Percentiles rank a stretch among this genome's conserved stretches.
Conservation (phyloP, 2,797 vertebrate species). For the Acanthurus tractus region DNA sequence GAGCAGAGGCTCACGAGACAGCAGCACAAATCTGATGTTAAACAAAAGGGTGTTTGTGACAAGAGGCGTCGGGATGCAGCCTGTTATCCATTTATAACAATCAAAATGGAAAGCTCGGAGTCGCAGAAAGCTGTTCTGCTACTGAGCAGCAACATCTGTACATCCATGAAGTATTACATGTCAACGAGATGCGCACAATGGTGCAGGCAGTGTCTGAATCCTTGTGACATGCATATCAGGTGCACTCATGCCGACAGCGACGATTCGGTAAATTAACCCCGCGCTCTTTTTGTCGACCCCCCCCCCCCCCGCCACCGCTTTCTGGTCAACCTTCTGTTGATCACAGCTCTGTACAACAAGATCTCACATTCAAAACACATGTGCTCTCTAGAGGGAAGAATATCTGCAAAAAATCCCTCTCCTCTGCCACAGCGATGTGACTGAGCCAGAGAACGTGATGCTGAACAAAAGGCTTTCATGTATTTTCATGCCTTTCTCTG, state of each 20-base stretch:
- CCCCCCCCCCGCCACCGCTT: slow-evolving; percentile 13
- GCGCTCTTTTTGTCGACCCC: slow-evolving; percentile 26
- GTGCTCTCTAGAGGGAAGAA: background rate
- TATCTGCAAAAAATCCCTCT: background rate
- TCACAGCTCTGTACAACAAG: slow-evolving; percentile 31
- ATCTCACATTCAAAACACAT: slow-evolving; percentile 30
- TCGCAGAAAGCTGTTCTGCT: slow-evolving; percentile 54
- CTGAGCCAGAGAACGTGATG: background rate
- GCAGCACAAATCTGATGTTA: slow-evolving; percentile 73
- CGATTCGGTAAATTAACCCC: slow-evolving; percentile 60
- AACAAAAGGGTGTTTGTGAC: slow-evolving; percentile 79
- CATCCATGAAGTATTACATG: slow-evolving; percentile 61
- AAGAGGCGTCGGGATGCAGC: slow-evolving; percentile 71
- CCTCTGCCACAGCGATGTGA: background rate
- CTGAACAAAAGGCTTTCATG: slow-evolving; percentile 12
- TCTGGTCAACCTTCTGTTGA: slow-evolving; percentile 32
- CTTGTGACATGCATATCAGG: slow-evolving; percentile 60
- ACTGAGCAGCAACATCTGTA: slow-evolving; percentile 70
- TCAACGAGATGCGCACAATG: slow-evolving; percentile 56
- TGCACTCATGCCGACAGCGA: slow-evolving; percentile 52
- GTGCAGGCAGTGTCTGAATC: slow-evolving; percentile 53
- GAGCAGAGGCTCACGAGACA: slow-evolving; percentile 68
- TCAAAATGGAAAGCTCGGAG: slow-evolving; percentile 59
- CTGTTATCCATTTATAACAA: slow-evolving; percentile 79
- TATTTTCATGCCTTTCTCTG: background rate